Conservation (phyloP, 1,140 invertebrate genomes). For the Melipona quadrifasciata region DNA sequence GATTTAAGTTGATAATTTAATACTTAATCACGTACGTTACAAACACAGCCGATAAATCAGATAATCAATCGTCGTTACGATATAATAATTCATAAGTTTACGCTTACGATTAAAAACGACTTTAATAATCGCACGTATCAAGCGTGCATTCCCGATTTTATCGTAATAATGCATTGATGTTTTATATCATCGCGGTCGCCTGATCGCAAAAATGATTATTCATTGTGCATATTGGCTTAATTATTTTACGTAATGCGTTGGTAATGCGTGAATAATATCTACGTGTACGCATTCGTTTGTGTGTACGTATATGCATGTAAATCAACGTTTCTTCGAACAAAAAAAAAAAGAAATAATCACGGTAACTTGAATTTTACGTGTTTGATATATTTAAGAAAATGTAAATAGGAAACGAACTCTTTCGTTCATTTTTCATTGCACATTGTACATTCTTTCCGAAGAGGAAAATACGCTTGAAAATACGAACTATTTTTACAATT, state of each 20-base stretch:
- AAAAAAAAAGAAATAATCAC: conserved; percentile 1
- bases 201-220: conserved; percentile 22
- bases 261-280: conserved; percentile 25
- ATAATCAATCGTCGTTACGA: conserved; percentile 69
- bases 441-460: not conserved
- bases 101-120: conserved; percentile 61
- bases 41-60: conserved; percentile 73
- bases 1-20: conserved; percentile 70
- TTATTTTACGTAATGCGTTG: conserved; percentile 41
- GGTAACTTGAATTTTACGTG: conserved; percentile 10
- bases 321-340: not conserved
- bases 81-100: conserved; percentile 64
- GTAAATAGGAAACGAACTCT: conserved; percentile 19
- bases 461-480: not conserved
- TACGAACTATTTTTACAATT: not conserved
- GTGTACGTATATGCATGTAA: conserved; percentile 29
- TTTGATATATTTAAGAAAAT: conserved; percentile 30
- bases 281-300: conserved; percentile 25
- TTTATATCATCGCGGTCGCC: conserved; percentile 9
- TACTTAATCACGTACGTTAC: conserved; percentile 73
- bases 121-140: conserved; percentile 55
- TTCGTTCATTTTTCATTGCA: conserved; percentile 2
- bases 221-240: conserved; percentile 43
- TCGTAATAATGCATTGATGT: conserved; percentile 29
- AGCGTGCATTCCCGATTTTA: conserved; percentile 48